phyloP scores from a whole-genome alignment of 2,113 vertebrate genomes.

The Oceanites oceanicus region DNA sequence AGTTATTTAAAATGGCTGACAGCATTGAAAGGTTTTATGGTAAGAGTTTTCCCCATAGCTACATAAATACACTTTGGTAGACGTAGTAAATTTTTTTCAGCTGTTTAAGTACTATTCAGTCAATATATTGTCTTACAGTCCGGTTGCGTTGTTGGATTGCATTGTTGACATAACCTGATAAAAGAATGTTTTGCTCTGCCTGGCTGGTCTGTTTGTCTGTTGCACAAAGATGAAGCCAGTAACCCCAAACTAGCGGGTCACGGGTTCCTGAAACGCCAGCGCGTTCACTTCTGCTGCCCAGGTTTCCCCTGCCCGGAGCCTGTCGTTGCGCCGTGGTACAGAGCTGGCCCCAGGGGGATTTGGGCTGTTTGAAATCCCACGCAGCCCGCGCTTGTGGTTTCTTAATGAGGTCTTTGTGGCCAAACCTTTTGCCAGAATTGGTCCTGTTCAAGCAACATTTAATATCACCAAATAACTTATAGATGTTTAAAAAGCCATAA shows the following conservation, averaged over 20 bases:
- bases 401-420: not conserved
- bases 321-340: fast-evolving
- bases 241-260: too few species aligned
- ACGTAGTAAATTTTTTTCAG: not conserved
- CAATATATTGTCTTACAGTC: not conserved
- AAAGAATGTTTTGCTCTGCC: not conserved
- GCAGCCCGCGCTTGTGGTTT: fast-evolving
- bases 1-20: not conserved
- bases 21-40: not conserved
- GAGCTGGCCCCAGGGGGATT: not conserved
- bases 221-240: not conserved
- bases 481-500: not conserved
- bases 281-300: fast-evolving
- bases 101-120: not conserved
- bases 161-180: not conserved
- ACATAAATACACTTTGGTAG: not conserved
- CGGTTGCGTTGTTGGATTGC: not conserved
- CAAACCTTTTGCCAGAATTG: not conserved
- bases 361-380: not conserved
- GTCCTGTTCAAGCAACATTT: not conserved
- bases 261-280: not conserved
- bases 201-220: not conserved
- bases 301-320: not conserved
- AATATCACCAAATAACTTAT: not conserved
- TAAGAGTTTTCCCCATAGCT: not conserved